Evolutionary conservation across 1,140 invertebrate species (phyloP), one percentile per base, ranked within the genome.

Genomic region (Conus ventricosus): DNA sequence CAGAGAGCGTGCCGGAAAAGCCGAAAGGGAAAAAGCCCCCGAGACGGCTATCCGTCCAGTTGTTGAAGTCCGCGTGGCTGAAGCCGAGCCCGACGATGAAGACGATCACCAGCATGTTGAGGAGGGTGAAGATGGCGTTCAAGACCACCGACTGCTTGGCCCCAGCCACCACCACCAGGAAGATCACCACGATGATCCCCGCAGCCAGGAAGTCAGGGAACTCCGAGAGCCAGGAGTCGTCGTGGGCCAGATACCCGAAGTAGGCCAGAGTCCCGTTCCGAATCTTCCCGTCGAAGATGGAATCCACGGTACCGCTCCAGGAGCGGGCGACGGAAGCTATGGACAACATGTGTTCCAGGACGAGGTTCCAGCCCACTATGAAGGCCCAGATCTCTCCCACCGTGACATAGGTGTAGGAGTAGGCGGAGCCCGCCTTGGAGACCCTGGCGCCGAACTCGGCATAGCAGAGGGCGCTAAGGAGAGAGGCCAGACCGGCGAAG

Each of bases 221-320:
- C 90, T 97, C 95, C 94, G 54, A 97, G 96, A 94, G 67, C 93
- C 93, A 95, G 11, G 76, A 63, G 90, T 97, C 97, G 80, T 97
- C 96, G 89, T 91, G 82, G 51, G 89, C 88, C 51, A 98, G 96
- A 91, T 97, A 96, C 15, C 97, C 97, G 11, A 97, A 96, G 17
- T 97, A 53, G 1, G 96, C 95, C 27, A 97, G 95, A 0, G 98
- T 99, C 8, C 96, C 96, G 93, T 98, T 98, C 89, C 96, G 97
- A 76, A 99, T 97, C 6, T 96, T 96, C 25, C 92, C 97, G 90
- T 98, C 96, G 94, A 97, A 95, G 92, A 99, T 95, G 0, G 98
- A 97, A 93, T 99, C 98, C 10, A 99, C 96, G 93, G 98, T 98
- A 17, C 98, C 98, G 90, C 98, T 98, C 97, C 98, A 99, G 4